Evolutionary conservation across 1,140 invertebrate species (phyloP), one percentile per base, ranked within the genome.

Genomic region (Drosophila sechellia): DNA sequence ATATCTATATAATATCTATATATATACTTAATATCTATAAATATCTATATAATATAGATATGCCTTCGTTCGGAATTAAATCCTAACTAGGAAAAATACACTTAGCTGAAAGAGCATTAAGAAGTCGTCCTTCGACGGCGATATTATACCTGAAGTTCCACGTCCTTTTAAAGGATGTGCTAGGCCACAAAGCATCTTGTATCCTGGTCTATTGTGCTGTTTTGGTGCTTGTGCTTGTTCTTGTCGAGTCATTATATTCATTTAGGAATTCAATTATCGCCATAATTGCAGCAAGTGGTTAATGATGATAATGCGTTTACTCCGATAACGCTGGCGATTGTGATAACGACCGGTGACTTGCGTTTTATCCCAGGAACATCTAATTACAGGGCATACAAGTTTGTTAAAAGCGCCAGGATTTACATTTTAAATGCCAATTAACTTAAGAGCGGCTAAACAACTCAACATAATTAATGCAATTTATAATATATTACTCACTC

Each of bases 221-320:
- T 37, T n/a, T 56, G 61, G 56, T 34, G 52, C 11, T 48, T 48
- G 46, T 15, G 8, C 46, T 54, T 72, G 79, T 60, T 89, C 64
- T 55, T 77, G 84, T 89, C 42, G 84, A 89, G 84, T 89, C 79
- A 89, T 87, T 89, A 83, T 79, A 70, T 77, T 80, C 84, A 84
- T 89, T 87, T 68, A 73, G 84, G 72, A 87, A 87, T 87, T 87
- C 84, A 87, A 87, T 87, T 87, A 87, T 72, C 61, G 54, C 52
- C 79, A 74, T 87, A 89, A 87, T 87, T 87, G 79, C 76, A 59
- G 79, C 79, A 84, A 87, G 79, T 77, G 76, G 69, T 79, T 89
- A 83, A 87, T 83, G 70, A 78, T 81, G 79, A 83, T 87, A 87
- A 85, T 81, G 69, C 64, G 59, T 60, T 86, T 86, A 85, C 74